Conservation (phyloP, 2,113 vertebrate genomes). For the Carlito syrichta region DNA sequence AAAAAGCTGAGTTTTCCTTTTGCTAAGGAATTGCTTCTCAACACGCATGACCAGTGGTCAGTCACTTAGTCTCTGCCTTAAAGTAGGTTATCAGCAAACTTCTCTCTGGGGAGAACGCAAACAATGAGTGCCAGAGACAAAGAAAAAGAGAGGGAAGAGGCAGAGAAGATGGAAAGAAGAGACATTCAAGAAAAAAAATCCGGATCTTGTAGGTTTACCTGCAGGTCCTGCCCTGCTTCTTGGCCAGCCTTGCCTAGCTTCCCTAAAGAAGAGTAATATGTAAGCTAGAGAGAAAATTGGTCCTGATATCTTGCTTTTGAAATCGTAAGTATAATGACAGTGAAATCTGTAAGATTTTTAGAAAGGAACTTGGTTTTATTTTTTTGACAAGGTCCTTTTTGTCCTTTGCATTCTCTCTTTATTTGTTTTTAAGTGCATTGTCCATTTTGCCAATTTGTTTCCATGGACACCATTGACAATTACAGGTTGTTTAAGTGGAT, state of each 20-base stretch:
- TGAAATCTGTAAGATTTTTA: neutral
- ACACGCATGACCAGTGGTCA: neutral
- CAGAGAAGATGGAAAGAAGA: neutral
- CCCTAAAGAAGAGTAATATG: neutral
- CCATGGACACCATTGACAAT: slow-evolving; percentile 33
- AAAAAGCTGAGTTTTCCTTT: neutral
- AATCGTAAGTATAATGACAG: neutral
- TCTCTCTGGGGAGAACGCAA: neutral
- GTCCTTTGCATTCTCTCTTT: neutral
- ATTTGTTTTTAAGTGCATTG: neutral
- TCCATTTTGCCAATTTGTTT: slow-evolving; percentile 50
- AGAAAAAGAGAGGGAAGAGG: neutral
- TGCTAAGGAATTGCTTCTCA: neutral
- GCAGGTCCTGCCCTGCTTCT: neutral
- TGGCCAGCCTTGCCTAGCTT: neutral
- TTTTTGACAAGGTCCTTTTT: neutral
- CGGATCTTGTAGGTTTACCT: neutral
- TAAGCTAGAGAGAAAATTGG: neutral
- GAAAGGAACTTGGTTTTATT: slow-evolving; percentile 39
- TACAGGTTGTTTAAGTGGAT: slow-evolving; percentile 41
- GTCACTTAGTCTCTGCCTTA: neutral
- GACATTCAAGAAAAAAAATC: neutral
- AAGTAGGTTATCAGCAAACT: neutral
- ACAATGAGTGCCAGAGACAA: neutral
- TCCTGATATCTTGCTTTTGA: neutral